Conservation (phyloP, 2,113 vertebrate genomes). For the Etheostoma cragini region DNA sequence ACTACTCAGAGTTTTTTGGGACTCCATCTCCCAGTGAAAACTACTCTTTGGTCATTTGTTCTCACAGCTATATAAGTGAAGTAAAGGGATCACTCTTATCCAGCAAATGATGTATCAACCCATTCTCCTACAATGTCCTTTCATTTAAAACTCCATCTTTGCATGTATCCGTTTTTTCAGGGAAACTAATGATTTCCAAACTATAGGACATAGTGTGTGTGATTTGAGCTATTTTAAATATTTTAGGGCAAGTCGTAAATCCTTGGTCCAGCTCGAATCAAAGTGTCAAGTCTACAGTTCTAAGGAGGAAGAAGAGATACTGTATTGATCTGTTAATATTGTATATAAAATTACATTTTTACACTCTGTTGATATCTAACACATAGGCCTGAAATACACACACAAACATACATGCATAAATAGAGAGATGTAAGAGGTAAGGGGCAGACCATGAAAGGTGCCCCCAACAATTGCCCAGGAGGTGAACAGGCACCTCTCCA, state of each 20-base stretch:
- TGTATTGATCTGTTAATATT: too few species aligned
- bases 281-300: neutral
- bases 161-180: neutral
- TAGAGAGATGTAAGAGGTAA: too few species aligned
- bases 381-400: too few species aligned
- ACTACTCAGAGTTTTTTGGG: conserved; percentile 60
- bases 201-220: neutral
- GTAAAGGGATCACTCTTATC: neutral
- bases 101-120: neutral
- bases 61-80: conserved; percentile 14
- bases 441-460: too few species aligned
- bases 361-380: too few species aligned
- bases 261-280: neutral
- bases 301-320: neutral
- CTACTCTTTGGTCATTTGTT: conserved; percentile 41
- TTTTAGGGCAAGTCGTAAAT: neutral
- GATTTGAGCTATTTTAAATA: neutral
- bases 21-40: conserved; percentile 41
- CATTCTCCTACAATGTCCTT: neutral
- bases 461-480: too few species aligned
- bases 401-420: too few species aligned
- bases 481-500: too few species aligned
- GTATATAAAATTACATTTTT: too few species aligned
- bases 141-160: neutral
- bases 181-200: neutral